Evolutionary conservation across 2,113 vertebrate genomes (phyloP).

Genomic region (Sander lucioperca): DNA sequence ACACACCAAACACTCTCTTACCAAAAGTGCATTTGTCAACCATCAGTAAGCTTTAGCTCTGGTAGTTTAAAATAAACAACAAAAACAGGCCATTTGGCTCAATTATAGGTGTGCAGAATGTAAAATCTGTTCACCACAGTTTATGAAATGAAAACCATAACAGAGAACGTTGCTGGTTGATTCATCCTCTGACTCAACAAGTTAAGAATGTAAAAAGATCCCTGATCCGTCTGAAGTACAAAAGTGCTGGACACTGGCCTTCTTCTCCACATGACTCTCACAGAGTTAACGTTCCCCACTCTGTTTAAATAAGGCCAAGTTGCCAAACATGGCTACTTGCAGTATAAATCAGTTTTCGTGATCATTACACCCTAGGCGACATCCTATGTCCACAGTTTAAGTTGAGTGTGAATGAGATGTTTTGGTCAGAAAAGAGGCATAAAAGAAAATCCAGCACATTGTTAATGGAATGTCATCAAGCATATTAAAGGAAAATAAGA

Average conservation of each 20-base stretch:
- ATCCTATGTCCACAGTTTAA: neutral
- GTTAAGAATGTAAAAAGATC: neutral
- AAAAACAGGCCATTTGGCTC: neutral
- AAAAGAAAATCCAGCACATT: constrained; percentile 9
- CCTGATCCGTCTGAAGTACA: neutral
- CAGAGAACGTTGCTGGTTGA: neutral
- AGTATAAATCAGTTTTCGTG: constrained; percentile 1
- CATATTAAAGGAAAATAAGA: constrained; percentile 55
- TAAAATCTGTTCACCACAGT: neutral
- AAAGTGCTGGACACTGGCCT: neutral
- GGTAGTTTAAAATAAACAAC: neutral
- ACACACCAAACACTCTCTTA: neutral
- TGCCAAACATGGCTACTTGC: neutral
- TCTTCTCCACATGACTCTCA: neutral
- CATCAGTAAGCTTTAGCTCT: neutral
- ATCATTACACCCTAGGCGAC: neutral
- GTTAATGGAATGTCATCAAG: constrained; percentile 61
- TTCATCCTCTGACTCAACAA: neutral
- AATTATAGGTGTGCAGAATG: neutral
- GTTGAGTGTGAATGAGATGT: neutral
- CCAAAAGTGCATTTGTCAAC: neutral
- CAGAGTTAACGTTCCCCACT: neutral
- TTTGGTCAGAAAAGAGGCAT: constrained; percentile 16
- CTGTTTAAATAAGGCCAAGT: neutral
- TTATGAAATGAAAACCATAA: neutral